A percentile compares a stretch with the other conserved stretches of the same genome.
Conservation (phyloP, 2,888 invertebrate genomes). For the Ophion slaviceki region DNA sequence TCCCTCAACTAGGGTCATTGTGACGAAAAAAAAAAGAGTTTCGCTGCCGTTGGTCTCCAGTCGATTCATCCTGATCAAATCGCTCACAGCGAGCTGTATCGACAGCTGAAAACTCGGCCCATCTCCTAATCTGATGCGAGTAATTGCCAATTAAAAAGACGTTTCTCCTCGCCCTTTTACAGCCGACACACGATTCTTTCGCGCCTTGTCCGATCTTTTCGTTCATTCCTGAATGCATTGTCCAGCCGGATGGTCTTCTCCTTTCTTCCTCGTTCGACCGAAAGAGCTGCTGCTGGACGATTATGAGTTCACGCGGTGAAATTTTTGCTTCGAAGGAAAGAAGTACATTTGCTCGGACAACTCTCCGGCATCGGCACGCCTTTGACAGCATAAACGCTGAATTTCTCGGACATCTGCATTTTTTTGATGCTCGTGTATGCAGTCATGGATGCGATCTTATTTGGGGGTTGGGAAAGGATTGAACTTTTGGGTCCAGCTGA, state of each 20-base stretch:
- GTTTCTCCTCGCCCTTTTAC: slow-evolving; percentile 72
- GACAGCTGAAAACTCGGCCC: slow-evolving; percentile 78
- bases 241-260: slow-evolving; percentile 3
- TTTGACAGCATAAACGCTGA: slow-evolving; percentile 35
- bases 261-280: slow-evolving; percentile 25
- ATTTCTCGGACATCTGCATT: slow-evolving; percentile 66
- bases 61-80: slow-evolving; percentile 35
- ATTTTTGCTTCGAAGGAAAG: slow-evolving; percentile 3
- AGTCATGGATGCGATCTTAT: slow-evolving; percentile 1
- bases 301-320: slow-evolving; percentile 51
- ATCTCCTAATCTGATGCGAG: slow-evolving; percentile 74
- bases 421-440: slow-evolving; percentile 21
- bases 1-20: slow-evolving; percentile 23
- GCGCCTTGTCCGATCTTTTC: slow-evolving; percentile 38
- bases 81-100: slow-evolving; percentile 55
- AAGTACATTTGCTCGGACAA: too few species aligned
- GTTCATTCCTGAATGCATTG: not conserved
- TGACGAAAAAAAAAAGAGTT: slow-evolving; percentile 29
- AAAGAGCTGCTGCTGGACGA: slow-evolving; percentile 33
- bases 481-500: slow-evolving; percentile 53
- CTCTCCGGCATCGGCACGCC: too few species aligned
- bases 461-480: slow-evolving; percentile 44
- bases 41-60: slow-evolving; percentile 24
- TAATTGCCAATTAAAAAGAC: slow-evolving; percentile 83
- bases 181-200: slow-evolving; percentile 47